Percentiles rank a stretch among this genome's conserved stretches.
Evolutionary conservation across 2,113 vertebrate genomes (phyloP).

Genomic region (Sialia sialis): DNA sequence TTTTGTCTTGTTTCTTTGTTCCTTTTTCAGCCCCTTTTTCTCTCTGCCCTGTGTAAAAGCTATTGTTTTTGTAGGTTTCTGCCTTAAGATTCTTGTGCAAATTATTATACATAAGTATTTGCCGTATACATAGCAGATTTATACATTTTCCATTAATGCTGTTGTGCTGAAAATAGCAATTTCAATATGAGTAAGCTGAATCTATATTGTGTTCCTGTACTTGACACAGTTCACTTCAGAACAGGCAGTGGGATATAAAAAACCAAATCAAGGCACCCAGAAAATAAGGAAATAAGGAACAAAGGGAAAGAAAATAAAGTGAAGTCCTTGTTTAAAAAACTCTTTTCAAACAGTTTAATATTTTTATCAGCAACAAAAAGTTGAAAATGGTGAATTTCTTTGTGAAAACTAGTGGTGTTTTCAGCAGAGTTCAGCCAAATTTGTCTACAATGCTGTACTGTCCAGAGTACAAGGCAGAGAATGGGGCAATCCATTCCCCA

Average conservation of each 20-base stretch:
- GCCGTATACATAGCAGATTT: not conserved
- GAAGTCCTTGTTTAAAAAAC: not conserved
- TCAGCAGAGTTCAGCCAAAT: not conserved
- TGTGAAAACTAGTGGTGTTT: not conserved
- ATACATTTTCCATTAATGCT: not conserved
- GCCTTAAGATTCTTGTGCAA: not conserved
- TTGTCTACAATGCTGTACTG: not conserved
- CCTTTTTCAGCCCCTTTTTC: not conserved
- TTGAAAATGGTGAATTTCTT: not conserved
- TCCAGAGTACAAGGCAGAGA: not conserved
- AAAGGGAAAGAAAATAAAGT: not conserved
- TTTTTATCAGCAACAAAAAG: not conserved
- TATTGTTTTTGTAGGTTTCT: not conserved
- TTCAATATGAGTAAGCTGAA: not conserved
- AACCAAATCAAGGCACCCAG: not conserved
- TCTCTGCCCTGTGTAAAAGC: not conserved
- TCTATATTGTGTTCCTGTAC: not conserved
- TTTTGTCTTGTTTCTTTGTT: not conserved
- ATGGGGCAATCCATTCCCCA: rapidly evolving
- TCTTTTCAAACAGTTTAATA: not conserved
- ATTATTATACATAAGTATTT: not conserved
- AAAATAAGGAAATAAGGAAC: not conserved
- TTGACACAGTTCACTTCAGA: not conserved
- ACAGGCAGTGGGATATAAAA: not conserved
- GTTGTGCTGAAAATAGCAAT: not conserved